Percentiles rank a stretch among this genome's conserved stretches.
These are phyloP conservation scores for Tyto alba DNA, from an alignment of 2,113 vertebrate genomes.

Conservation along the genomic window DNA sequence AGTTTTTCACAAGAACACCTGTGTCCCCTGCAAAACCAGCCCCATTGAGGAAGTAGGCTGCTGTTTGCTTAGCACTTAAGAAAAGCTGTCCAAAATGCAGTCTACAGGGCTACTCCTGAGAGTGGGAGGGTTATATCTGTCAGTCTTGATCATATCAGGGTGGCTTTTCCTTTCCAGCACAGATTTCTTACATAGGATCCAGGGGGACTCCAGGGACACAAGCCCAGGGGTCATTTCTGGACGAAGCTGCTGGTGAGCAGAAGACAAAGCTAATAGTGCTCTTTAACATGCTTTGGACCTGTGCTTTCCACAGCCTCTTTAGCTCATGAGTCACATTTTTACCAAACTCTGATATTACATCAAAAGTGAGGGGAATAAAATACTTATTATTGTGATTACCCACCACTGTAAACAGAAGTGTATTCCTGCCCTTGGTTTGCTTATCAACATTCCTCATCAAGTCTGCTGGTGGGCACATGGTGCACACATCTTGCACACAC, in stretches of 20 bases:
- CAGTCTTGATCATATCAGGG: fast-evolving
- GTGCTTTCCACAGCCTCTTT: not conserved
- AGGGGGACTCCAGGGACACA: fast-evolving
- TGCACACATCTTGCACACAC: not conserved
- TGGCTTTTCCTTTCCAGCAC: not conserved
- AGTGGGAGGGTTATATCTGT: not conserved
- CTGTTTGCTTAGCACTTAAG: not conserved
- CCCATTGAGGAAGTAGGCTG: not conserved
- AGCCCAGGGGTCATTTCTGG: not conserved
- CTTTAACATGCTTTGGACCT: not conserved
- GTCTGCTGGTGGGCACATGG: not conserved
- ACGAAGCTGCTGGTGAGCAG: not conserved
- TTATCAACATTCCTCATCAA: not conserved
- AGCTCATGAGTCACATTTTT: not conserved
- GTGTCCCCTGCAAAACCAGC: not conserved
- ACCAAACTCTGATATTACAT: not conserved
- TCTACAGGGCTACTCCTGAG: not conserved
- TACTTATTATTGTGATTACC: not conserved
- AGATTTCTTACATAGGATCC: not conserved
- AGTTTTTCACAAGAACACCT: not conserved
- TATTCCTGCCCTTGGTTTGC: not conserved
- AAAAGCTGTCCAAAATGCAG: not conserved
- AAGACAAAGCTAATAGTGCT: not conserved
- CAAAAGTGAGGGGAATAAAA: not conserved
- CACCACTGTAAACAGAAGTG: not conserved